Evolutionary conservation across 30 jellyfish, hydroid and myxozoan species (phyloP).

Genomic region (Morbakka virulenta): DNA sequence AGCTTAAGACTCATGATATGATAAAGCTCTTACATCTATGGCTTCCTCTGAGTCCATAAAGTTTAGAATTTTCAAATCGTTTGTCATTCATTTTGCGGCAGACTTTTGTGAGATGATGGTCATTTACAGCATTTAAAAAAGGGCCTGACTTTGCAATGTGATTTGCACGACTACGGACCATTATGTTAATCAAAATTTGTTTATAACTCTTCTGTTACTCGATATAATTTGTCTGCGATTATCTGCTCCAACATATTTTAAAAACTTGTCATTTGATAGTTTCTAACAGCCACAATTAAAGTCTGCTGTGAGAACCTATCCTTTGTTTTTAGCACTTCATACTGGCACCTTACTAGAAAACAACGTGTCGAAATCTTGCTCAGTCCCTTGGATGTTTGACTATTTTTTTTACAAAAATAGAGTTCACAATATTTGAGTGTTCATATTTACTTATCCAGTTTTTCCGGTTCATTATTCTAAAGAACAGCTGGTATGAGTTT

Average conservation of each 20-base stretch:
- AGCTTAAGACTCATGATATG: too few species aligned
- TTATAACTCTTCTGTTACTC: not conserved
- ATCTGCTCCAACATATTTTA: not conserved
- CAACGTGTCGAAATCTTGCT: constrained; percentile 1
- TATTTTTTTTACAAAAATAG: too few species aligned
- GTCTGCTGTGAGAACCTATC: not conserved
- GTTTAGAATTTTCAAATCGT: too few species aligned
- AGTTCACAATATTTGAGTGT: too few species aligned
- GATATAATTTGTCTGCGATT: constrained; percentile 8
- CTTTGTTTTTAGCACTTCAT: constrained; percentile 1
- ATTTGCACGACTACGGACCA: constrained; percentile 31
- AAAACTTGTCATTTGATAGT: constrained; percentile 6
- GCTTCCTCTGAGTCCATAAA: too few species aligned
- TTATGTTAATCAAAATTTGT: constrained; percentile 7
- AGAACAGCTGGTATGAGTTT: too few species aligned
- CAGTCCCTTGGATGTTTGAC: too few species aligned
- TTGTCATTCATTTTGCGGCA: constrained; percentile 19
- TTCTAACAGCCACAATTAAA: not conserved
- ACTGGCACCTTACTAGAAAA: constrained; percentile 10
- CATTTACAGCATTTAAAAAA: constrained; percentile 14
- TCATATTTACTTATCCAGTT: too few species aligned
- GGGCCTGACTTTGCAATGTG: constrained; percentile 13
- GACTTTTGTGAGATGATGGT: constrained; percentile 12
- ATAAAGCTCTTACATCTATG: too few species aligned
- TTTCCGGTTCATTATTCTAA: too few species aligned